These are phyloP conservation scores for Strix occidentalis DNA, from an alignment of 2,797 vertebrate genomes.

Conservation along the genomic window DNA sequence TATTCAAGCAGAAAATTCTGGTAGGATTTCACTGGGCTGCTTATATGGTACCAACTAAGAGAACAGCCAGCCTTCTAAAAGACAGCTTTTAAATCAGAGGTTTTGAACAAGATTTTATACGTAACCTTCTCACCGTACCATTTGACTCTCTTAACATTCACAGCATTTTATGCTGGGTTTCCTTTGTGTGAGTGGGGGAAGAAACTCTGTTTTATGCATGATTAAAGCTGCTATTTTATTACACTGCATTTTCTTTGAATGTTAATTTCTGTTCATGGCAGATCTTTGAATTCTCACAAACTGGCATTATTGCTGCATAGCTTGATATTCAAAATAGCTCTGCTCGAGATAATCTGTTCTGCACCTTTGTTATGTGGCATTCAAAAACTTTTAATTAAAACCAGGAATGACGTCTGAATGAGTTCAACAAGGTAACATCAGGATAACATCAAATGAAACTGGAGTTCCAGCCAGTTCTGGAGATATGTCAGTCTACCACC, in stretches of 20 bases:
- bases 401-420: not conserved
- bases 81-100: conserved; percentile 30
- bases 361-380: conserved; percentile 1
- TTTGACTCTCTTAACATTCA: conserved; percentile 10
- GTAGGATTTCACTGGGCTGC: not conserved
- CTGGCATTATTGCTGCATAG: not conserved
- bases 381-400: conserved; percentile 65
- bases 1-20: conserved; percentile 43
- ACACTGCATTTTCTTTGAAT: conserved; percentile 42
- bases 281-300: conserved; percentile 42
- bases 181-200: not conserved
- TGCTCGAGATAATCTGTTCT: conserved; percentile 35
- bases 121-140: not conserved
- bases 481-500: not conserved
- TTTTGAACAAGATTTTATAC: not conserved
- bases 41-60: not conserved
- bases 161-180: not conserved
- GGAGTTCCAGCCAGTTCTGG: not conserved
- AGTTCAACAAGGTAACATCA: conserved; percentile 6
- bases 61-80: not conserved
- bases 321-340: conserved; percentile 49
- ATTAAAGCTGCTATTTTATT: conserved; percentile 49
- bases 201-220: conserved; percentile 28
- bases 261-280: conserved; percentile 52
- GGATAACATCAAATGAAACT: conserved; percentile 27